Conservation (phyloP, 2,113 vertebrate genomes). For the Pluvialis apricaria region DNA sequence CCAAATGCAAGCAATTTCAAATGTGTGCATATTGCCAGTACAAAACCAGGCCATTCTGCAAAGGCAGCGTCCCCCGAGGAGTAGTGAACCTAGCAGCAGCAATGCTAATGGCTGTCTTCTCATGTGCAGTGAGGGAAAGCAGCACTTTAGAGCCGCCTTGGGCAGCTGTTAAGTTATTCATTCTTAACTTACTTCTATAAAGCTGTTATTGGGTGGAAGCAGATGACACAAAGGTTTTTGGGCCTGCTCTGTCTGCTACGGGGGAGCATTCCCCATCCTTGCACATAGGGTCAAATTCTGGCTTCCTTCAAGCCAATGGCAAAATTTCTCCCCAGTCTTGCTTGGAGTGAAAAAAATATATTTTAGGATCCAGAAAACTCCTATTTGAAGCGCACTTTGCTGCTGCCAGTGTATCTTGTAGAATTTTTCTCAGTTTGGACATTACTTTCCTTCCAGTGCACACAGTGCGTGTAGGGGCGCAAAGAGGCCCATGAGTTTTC, state of each 20-base stretch:
- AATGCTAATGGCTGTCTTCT: slow-evolving; percentile 56
- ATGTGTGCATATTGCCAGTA: slow-evolving; percentile 30
- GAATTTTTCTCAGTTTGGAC: neutral
- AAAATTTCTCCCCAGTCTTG: neutral
- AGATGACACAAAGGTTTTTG: slow-evolving; percentile 5
- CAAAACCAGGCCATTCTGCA: slow-evolving; percentile 53
- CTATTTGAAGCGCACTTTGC: neutral
- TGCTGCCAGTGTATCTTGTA: neutral
- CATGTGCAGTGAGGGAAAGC: slow-evolving; percentile 27
- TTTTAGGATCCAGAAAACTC: neutral
- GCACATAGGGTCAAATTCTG: neutral
- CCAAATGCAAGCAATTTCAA: slow-evolving; percentile 54
- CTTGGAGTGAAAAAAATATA: neutral
- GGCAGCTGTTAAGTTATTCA: slow-evolving; percentile 50
- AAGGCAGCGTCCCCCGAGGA: slow-evolving; percentile 26
- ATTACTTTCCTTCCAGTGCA: neutral
- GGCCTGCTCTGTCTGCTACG: neutral
- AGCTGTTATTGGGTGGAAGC: slow-evolving; percentile 40
- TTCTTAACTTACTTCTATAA: slow-evolving; percentile 46
- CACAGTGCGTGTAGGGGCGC: neutral
- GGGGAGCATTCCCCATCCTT: neutral
- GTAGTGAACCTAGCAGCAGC: slow-evolving; percentile 53
- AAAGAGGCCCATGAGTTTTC: neutral
- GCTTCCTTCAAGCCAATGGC: neutral
- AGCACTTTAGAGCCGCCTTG: slow-evolving; percentile 55